A percentile compares a stretch with the other conserved stretches of the same genome.
Evolutionary conservation across 2,888 invertebrate species (phyloP).

Genomic region (Melanargia galathea): DNA sequence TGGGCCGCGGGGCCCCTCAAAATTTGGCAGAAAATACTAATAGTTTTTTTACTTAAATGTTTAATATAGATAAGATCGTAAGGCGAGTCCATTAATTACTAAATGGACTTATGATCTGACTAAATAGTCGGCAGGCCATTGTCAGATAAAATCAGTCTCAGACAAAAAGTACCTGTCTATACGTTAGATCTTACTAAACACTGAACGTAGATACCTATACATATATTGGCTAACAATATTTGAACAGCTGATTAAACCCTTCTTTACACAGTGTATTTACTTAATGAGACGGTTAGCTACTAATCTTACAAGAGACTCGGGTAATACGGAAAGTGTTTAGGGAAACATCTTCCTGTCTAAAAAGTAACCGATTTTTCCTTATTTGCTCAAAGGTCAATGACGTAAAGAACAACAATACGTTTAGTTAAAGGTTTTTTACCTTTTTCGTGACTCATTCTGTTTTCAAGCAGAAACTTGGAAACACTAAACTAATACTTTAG

Average conservation of each 20-base stretch:
- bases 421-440: not conserved
- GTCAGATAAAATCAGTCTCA: too few relatives aligned
- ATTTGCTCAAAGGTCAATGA: not conserved
- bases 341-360: not conserved
- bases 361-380: conserved; percentile 6
- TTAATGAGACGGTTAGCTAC: conserved; percentile 3
- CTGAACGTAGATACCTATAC: too few relatives aligned
- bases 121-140: too few relatives aligned
- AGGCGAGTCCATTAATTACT: too few relatives aligned
- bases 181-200: not conserved
- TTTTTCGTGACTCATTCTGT: not conserved
- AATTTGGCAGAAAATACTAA: too few relatives aligned
- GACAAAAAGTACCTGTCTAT: not conserved
- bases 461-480: not conserved
- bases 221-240: not conserved
- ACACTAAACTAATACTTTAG: too few relatives aligned
- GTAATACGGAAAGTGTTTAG: conserved; percentile 15
- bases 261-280: conserved; percentile 9
- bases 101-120: too few relatives aligned
- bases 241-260: not conserved
- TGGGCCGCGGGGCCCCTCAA: too few relatives aligned
- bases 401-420: not conserved
- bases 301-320: not conserved
- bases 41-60: too few relatives aligned
- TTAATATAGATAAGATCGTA: too few relatives aligned